Percentiles rank a stretch among this genome's conserved stretches.
Conservation (phyloP, 1,140 invertebrate genomes). For the Apocrypta bakeri region DNA sequence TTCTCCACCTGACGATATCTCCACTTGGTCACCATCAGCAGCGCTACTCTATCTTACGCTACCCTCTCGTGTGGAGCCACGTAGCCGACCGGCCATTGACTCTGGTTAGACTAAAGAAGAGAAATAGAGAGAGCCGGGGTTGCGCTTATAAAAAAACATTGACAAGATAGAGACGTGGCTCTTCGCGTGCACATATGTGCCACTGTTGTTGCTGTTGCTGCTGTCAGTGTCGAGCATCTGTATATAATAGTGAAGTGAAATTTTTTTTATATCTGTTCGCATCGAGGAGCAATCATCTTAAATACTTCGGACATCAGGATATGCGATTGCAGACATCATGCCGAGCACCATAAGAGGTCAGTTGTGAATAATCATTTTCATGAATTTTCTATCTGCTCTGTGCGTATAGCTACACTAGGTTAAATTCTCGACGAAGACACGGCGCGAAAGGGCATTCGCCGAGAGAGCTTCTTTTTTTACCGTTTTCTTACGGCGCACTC, state of each 20-base stretch:
- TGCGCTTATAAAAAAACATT: neutral
- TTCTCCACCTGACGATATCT: slow-evolving; percentile 53
- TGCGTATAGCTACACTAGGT: neutral
- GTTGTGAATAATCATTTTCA: too few relatives aligned
- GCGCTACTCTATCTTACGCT: neutral
- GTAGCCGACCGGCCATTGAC: slow-evolving; percentile 25
- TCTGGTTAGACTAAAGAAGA: neutral
- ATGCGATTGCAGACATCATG: slow-evolving; percentile 72
- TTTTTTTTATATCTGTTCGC: slow-evolving; percentile 1
- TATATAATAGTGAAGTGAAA: slow-evolving; percentile 9
- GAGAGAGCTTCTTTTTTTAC: slow-evolving; percentile 56
- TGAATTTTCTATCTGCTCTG: too few relatives aligned
- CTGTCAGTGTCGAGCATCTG: neutral
- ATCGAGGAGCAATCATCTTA: neutral
- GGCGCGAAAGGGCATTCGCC: neutral
- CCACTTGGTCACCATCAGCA: neutral
- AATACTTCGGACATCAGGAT: slow-evolving; percentile 67
- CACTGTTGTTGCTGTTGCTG: neutral
- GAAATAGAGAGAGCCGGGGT: neutral
- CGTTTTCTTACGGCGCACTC: slow-evolving; percentile 60
- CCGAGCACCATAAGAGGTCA: slow-evolving; percentile 76
- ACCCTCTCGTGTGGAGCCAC: neutral
- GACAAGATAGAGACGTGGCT: neutral
- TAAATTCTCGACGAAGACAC: neutral
- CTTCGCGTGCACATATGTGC: neutral